phyloP scores from a whole-genome alignment of 2,797 vertebrate genomes.

The Pseudochirops cupreus region DNA sequence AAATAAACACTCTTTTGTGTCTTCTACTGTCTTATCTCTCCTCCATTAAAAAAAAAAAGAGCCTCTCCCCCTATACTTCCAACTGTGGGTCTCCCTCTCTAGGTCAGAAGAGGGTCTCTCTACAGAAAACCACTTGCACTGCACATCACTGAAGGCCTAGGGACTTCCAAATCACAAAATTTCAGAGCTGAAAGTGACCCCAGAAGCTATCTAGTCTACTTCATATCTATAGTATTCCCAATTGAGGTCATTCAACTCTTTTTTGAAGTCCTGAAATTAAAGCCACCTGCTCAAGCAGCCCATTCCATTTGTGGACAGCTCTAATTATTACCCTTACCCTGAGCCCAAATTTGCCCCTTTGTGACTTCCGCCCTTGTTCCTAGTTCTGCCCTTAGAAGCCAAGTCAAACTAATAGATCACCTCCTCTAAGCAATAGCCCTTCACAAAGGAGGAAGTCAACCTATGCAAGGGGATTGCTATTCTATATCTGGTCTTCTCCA shows the following conservation, averaged over 20 bases:
- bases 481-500: not conserved
- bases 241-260: too few relatives aligned
- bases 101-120: not conserved
- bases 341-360: not conserved
- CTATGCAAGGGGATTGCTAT: not conserved
- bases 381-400: not conserved
- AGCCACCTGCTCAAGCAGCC: too few relatives aligned
- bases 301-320: too few relatives aligned
- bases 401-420: not conserved
- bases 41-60: not conserved
- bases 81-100: not conserved
- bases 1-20: conserved; percentile 37
- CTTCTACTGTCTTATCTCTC: not conserved
- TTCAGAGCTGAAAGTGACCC: too few relatives aligned
- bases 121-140: not conserved
- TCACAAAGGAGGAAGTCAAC: not conserved
- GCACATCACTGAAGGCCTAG: not conserved
- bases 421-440: not conserved
- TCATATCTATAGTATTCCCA: too few relatives aligned
- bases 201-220: not conserved
- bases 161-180: not conserved
- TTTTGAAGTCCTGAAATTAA: too few relatives aligned
- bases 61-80: not conserved
- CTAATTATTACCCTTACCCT: too few relatives aligned
- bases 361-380: not conserved